Evolutionary conservation across 1,140 invertebrate species (phyloP), one percentile per base, ranked within the genome.

Genomic region (Euura lappo): DNA sequence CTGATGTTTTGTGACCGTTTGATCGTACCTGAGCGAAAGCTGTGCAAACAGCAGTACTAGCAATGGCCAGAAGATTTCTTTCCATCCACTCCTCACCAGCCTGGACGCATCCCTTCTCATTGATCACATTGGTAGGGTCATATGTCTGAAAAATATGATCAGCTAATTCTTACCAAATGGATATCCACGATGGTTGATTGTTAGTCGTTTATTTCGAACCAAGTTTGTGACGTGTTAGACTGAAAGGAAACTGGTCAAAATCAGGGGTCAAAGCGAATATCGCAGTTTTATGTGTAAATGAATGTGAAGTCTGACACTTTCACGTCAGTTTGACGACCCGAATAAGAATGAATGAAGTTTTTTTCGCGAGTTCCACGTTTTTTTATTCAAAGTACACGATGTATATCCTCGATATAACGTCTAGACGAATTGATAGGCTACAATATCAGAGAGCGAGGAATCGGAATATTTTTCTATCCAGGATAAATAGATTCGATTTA

Each of bases 51-150:
- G 93, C 92, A 75, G 93, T 92, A 70, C 94, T 94, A 13, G 96
- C 95, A 82, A 99, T 96, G 81, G 94, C 91, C 82, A 99, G 93
- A 77, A 99, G 91, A 90, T 99, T 99, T 84, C 92, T 90, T 85
- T 98, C 96, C 77, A 98, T 92, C 97, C 97, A 98, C 84, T 96
- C 95, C 86, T 98, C 96, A 13, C 94, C 95, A 64, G 96, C 94
- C 84, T 95, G 93, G 79, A 99, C 90, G 88, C 98, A 99, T 79
- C 97, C 97, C 83, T 94, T 95, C 84, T 97, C 96, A 89, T 97
- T 94, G 87, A 99, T 97, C 78, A 94, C 94, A 89, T 93, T 94
- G 80, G 90, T 90, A 78, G 93, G 89, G 86, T 94, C 93, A 88
- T 88, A 90, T 85, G 85, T 92, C 93, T 94, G 89, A 76, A 85